Evolutionary conservation across 2,113 vertebrate species (phyloP), one percentile per base, ranked within the genome.

Genomic region (Silurus meridionalis): DNA sequence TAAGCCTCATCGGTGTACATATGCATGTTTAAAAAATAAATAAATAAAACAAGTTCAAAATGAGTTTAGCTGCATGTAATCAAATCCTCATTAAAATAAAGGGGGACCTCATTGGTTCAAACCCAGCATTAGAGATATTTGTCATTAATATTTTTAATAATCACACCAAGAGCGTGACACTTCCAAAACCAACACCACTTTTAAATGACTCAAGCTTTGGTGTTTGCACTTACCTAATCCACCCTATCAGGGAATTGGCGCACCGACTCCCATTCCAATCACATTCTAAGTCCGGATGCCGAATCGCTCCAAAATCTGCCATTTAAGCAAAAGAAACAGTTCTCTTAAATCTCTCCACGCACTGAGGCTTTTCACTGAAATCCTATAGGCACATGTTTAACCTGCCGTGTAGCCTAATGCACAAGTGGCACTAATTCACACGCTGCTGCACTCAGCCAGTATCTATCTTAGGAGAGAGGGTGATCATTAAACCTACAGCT

Each of bases 201-300:
- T 64, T 72, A 53, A 82, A 60, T 74, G 80, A 89, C 77, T 86
- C 78, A 82, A 86, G 19, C 46, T 25, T 80, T 82, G 75, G 78
- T 84, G 74, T 81, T 82, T 74, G 75, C 83, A 80, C 83, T 77
- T 37, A 87, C 78, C 86, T 58, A 77, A 86, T 84, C 46, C 25
- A 58, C 88, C 85, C 81, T 75, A 87, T 88, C 84, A 90, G 89
- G 87, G 87, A 81, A 69, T 82, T 55, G 52, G 57, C 37, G 84
- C 85, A 23, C 69, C 57, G 37, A 23, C 67, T 64, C 64, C 81
- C 87, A 75, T 82, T 86, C 69, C 89, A 88, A 63, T 88, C 69
- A 86, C 82, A 82, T 77, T 77, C 75, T 64, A 86, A 63, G 79
- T 75, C 87, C 66, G 55, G 28, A 10, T 80, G 57, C 69, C 3